Conservation (phyloP, 2,797 vertebrate genomes). For the Phrynocephalus vlangalii region DNA sequence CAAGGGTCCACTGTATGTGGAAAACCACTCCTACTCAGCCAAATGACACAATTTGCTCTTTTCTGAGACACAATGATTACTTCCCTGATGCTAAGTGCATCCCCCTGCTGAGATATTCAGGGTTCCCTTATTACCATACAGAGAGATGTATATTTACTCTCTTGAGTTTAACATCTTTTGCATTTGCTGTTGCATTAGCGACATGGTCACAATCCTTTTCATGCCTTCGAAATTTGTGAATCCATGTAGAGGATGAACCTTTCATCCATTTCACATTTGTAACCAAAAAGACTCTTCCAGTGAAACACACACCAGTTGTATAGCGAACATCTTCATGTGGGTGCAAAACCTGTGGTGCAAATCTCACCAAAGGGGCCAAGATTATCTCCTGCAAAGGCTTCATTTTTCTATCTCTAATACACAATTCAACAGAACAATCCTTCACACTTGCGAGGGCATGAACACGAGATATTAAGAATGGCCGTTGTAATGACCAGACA, state of each 20-base stretch:
- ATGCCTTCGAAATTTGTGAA: background rate
- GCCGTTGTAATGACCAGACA: no score
- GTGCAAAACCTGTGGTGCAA: no score
- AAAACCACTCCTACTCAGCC: background rate
- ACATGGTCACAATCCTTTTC: background rate
- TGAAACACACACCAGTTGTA: background rate
- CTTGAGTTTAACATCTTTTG: background rate
- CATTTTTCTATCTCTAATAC: background rate
- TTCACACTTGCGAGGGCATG: background rate
- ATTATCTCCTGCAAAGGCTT: background rate
- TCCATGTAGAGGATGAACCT: background rate
- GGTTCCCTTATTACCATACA: background rate
- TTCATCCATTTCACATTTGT: background rate
- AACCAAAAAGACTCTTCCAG: background rate
- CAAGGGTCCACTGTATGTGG: background rate
- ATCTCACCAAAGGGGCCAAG: no score
- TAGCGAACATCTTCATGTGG: background rate
- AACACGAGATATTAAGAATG: background rate
- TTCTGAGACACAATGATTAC: background rate
- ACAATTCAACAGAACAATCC: background rate
- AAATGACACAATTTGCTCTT: background rate
- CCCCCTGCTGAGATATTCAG: background rate
- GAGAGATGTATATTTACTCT: background rate
- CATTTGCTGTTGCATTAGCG: background rate
- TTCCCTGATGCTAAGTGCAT: background rate